Percentiles rank a stretch among this genome's conserved stretches.
phyloP scores from a whole-genome alignment of 2,888 invertebrate species.

The Podotricha telesiphe region DNA sequence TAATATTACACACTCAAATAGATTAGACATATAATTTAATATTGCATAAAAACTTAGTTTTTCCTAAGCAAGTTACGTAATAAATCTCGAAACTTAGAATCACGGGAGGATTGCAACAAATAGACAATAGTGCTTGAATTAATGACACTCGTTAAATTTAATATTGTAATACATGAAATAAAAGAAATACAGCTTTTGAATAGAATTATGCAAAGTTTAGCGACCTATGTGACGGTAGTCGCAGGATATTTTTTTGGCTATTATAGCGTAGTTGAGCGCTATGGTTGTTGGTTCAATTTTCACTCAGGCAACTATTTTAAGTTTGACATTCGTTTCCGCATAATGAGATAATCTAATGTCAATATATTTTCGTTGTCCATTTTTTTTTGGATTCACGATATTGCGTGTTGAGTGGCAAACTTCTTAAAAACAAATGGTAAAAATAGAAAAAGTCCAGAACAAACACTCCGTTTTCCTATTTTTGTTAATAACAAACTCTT shows the following conservation, averaged over 20 bases:
- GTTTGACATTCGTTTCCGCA: too few species aligned
- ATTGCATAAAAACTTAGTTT: slow-evolving; percentile 22
- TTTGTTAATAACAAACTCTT: too few species aligned
- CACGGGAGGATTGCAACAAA: slow-evolving; percentile 13
- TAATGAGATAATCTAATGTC: too few species aligned
- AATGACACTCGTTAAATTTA: slow-evolving; percentile 10
- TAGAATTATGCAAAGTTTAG: slow-evolving; percentile 6
- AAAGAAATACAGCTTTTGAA: background rate
- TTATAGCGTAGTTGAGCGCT: too few species aligned
- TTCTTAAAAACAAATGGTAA: too few species aligned
- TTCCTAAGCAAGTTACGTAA: slow-evolving; percentile 19
- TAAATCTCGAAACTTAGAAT: slow-evolving; percentile 2
- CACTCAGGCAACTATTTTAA: too few species aligned
- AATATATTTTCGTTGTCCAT: too few species aligned
- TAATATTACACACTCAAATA: background rate
- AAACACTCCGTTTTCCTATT: too few species aligned
- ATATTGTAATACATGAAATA: slow-evolving; percentile 6
- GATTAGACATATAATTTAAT: slow-evolving; percentile 14
- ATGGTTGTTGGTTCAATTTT: too few species aligned
- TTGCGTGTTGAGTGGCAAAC: too few species aligned
- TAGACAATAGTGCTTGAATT: slow-evolving; percentile 21
- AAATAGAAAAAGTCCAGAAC: too few species aligned
- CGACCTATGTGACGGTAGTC: background rate
- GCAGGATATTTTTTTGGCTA: background rate
- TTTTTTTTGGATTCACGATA: too few species aligned